Evolutionary conservation across 1,140 invertebrate species (phyloP).

Genomic region (Sitodiplosis mosellana): DNA sequence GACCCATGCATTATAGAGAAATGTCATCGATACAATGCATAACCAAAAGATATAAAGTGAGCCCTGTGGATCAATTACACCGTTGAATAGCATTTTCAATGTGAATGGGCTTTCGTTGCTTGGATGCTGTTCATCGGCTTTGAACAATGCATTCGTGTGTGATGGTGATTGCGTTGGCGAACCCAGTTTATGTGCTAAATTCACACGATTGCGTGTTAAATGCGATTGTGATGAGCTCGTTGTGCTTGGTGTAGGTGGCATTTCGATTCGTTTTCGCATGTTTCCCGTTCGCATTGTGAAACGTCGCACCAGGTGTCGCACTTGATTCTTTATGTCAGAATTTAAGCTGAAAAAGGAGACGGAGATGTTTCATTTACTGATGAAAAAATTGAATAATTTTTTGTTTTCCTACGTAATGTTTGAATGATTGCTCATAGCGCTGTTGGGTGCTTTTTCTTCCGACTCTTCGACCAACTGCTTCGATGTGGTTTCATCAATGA

Average conservation of each 20-base stretch:
- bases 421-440: conserved; percentile 3
- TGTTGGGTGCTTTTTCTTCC: conserved; percentile 5
- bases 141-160: conserved; percentile 15
- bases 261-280: conserved; percentile 32
- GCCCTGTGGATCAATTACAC: conserved; percentile 27
- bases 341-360: conserved; percentile 1
- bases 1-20: conserved; percentile 75
- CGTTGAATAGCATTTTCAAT: conserved; percentile 7
- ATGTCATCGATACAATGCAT: conserved; percentile 54
- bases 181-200: conserved; percentile 11
- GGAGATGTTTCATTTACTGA: not conserved
- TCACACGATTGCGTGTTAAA: conserved; percentile 4
- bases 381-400: not conserved
- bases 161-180: conserved; percentile 7
- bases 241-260: conserved; percentile 38
- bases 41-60: conserved; percentile 65
- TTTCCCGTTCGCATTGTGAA: conserved; percentile 36
- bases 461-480: no score
- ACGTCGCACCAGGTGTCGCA: conserved; percentile 35
- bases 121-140: conserved; percentile 19
- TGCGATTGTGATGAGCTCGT: conserved; percentile 23
- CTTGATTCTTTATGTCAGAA: conserved; percentile 18
- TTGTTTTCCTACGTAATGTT: conserved; percentile 6
- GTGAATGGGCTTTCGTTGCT: conserved; percentile 10
- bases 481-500: no score